Conservation (phyloP, 2,888 invertebrate species). For the Volucella bombylans region DNA sequence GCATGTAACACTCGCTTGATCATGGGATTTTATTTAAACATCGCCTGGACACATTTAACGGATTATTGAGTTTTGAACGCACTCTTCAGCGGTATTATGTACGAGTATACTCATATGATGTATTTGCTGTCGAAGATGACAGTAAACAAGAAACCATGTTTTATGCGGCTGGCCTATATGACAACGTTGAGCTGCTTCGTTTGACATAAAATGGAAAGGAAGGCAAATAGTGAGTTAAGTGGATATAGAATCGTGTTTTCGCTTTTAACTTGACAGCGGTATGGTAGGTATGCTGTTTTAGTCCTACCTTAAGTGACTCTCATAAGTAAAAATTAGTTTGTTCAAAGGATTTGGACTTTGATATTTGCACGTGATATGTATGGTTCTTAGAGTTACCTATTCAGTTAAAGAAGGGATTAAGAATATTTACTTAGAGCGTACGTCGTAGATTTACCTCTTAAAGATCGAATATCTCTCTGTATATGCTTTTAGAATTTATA, state of each 20-base stretch:
- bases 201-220: constrained; percentile 57
- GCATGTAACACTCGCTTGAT: constrained; percentile 55
- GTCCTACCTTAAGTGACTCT: constrained; percentile 13
- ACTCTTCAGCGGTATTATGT: constrained; percentile 52
- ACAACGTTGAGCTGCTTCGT: constrained; percentile 41
- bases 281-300: neutral
- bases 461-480: too few relatives aligned
- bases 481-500: too few relatives aligned
- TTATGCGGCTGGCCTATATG: constrained; percentile 45
- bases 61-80: constrained; percentile 79
- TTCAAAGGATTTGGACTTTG: constrained; percentile 38
- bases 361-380: neutral
- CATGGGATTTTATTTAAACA: constrained; percentile 64
- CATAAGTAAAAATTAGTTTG: constrained; percentile 35
- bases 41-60: constrained; percentile 80
- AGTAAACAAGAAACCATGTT: constrained; percentile 57
- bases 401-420: too few relatives aligned
- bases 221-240: constrained; percentile 53
- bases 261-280: neutral
- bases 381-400: neutral
- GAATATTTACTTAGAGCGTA: constrained; percentile 35
- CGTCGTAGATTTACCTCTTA: neutral
- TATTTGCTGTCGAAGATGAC: constrained; percentile 58
- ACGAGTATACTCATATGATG: constrained; percentile 30
- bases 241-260: constrained; percentile 29